A percentile compares a stretch with the other conserved stretches of the same genome.
These are phyloP conservation scores for Encarsia formosa DNA, from an alignment of 2,888 invertebrate genomes.

Conservation along the genomic window DNA sequence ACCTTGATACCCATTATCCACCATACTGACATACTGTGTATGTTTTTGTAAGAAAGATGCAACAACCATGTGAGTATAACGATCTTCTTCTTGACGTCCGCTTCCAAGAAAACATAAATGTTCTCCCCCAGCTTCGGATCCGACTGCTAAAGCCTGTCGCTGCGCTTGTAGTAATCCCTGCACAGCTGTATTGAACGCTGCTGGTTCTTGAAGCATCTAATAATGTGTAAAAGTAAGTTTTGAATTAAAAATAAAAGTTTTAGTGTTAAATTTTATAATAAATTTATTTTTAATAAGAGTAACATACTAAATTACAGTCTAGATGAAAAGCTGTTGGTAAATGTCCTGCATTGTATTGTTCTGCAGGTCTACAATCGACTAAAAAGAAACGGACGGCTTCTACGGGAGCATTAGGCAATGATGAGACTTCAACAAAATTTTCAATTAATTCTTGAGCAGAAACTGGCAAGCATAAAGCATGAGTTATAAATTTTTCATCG, in stretches of 20 bases:
- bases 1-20: conserved; percentile 84
- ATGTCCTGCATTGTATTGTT: conserved; percentile 96
- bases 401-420: conserved; percentile 56
- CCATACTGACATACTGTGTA: conserved; percentile 86
- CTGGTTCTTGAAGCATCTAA: conserved; percentile 94
- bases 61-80: conserved; percentile 96
- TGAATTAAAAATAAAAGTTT: neutral
- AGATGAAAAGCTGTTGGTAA: conserved; percentile 96
- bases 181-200: conserved; percentile 90
- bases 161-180: conserved; percentile 89
- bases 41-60: conserved; percentile 94
- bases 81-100: conserved; percentile 89
- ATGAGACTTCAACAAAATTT: conserved; percentile 64
- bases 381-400: conserved; percentile 79
- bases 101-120: conserved; percentile 92
- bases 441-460: conserved; percentile 89
- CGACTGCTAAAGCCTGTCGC: conserved; percentile 78
- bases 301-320: conserved; percentile 75
- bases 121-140: conserved; percentile 81
- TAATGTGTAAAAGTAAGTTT: neutral
- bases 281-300: neutral
- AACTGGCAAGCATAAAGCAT: conserved; percentile 94
- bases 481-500: conserved; percentile 64
- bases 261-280: neutral
- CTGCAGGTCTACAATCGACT: conserved; percentile 90